phyloP scores from a whole-genome alignment of 2,888 invertebrate genomes.

The Cheilosia urbana region DNA sequence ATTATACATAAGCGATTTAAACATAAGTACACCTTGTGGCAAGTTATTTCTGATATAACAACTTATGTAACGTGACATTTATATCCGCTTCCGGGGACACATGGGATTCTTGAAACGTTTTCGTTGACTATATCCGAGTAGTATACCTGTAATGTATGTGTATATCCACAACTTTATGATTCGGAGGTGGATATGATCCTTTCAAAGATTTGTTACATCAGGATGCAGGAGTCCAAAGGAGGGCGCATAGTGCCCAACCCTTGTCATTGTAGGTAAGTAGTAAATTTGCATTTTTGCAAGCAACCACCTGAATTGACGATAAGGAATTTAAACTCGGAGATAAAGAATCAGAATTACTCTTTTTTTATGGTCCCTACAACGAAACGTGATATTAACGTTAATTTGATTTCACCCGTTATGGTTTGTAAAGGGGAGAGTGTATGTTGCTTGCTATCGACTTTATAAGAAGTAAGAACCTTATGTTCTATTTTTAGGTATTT shows the following conservation, averaged over 20 bases:
- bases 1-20: constrained; percentile 29
- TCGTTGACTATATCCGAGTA: constrained; percentile 6
- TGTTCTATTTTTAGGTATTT: too few relatives aligned
- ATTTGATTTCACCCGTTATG: background rate
- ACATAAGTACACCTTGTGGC: constrained; percentile 40
- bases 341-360: background rate
- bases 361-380: too few relatives aligned
- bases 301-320: background rate
- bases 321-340: background rate
- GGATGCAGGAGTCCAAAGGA: background rate
- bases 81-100: constrained; percentile 56
- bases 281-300: constrained; percentile 2
- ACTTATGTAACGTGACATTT: constrained; percentile 60
- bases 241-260: background rate
- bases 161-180: too few relatives aligned
- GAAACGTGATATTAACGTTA: background rate
- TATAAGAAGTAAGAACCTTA: too few relatives aligned
- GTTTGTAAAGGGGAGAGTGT: too few relatives aligned
- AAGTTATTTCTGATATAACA: constrained; percentile 54
- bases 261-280: background rate
- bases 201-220: constrained; percentile 21
- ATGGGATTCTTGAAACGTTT: constrained; percentile 45
- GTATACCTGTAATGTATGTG: background rate
- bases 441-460: too few relatives aligned
- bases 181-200: background rate